Evolutionary conservation across 37 sponge, comb jelly and placozoan species (phyloP).

Genomic region (Amphimedon queenslandica): DNA sequence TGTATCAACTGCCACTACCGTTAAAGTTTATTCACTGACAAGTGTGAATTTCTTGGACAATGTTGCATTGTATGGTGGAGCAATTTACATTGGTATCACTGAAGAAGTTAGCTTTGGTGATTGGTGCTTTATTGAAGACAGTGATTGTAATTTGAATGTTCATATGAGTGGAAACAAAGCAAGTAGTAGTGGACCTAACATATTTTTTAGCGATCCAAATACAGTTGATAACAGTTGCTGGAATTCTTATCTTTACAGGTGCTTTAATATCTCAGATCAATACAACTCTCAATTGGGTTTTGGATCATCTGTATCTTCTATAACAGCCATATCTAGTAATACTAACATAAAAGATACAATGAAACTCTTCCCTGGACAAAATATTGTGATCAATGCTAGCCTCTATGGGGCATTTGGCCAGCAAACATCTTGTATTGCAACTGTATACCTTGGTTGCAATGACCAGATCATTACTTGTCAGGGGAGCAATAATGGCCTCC

Average conservation of each 20-base stretch:
- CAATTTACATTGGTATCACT: background rate
- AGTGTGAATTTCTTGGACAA: background rate
- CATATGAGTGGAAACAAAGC: background rate
- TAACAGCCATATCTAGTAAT: background rate
- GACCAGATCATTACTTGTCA: background rate
- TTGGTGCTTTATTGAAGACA: background rate
- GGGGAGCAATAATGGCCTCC: background rate
- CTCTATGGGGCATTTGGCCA: background rate
- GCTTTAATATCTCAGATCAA: background rate
- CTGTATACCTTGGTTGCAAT: background rate
- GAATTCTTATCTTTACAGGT: background rate
- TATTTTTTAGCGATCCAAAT: background rate
- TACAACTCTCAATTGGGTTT: background rate
- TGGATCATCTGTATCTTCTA: background rate
- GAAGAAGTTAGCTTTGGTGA: background rate
- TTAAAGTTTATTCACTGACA: background rate
- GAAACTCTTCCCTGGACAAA: background rate
- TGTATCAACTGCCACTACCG: background rate
- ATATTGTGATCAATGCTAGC: background rate
- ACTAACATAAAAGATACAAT: background rate
- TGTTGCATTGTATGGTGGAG: conserved; percentile 2
- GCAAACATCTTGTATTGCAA: background rate
- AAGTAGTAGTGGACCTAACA: background rate
- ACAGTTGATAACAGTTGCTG: background rate
- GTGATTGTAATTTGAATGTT: background rate